phyloP scores from a whole-genome alignment of 2,888 invertebrate genomes.

The Eledone cirrhosa region DNA sequence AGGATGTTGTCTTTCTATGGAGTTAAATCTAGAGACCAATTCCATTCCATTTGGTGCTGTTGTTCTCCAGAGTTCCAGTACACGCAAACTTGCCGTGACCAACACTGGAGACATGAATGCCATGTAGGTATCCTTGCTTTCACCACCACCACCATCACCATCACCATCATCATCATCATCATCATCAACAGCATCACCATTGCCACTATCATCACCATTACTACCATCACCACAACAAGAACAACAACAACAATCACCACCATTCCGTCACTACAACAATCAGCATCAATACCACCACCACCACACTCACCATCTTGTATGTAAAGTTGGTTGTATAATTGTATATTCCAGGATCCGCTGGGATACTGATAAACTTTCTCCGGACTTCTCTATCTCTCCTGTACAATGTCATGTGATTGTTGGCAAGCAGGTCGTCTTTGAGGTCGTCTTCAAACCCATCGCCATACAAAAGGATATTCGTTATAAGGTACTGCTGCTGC shows the following conservation, averaged over 20 bases:
- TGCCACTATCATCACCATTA: no score
- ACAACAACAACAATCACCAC: no score
- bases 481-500: constrained; percentile 59
- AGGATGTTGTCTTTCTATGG: constrained; percentile 70
- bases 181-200: no score
- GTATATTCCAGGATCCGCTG: constrained; percentile 69
- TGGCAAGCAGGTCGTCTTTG: constrained; percentile 74
- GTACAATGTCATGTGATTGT: constrained; percentile 74
- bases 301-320: no score
- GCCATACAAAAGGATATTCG: constrained; percentile 63
- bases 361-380: constrained; percentile 67
- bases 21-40: constrained; percentile 69
- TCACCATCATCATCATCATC: no score
- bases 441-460: constrained; percentile 73
- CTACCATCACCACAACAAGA: no score
- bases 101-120: constrained; percentile 73
- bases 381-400: constrained; percentile 74
- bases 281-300: no score
- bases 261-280: no score
- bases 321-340: no score
- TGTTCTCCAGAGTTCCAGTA: constrained; percentile 68
- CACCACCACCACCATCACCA: no score
- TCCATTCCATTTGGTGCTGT: constrained; percentile 71
- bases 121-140: no score
- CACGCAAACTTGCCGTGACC: constrained; percentile 68